Conservation (phyloP, 2,888 invertebrate genomes). For the Chrysolina oricalcia region DNA sequence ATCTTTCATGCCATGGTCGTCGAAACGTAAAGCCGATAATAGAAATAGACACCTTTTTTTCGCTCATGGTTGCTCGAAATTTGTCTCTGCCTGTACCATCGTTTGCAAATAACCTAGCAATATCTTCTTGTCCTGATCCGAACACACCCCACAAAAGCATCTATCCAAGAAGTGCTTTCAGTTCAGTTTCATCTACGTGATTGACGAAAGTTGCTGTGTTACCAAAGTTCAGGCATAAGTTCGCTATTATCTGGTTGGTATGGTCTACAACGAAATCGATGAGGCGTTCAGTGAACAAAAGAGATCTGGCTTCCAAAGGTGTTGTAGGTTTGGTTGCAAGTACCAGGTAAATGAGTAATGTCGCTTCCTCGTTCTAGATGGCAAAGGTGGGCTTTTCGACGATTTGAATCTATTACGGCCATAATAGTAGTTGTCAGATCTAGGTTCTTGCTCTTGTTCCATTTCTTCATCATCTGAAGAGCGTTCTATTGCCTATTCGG, state of each 20-base stretch:
- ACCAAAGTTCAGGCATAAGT: slow-evolving; percentile 9
- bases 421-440: slow-evolving; percentile 35
- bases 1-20: slow-evolving; percentile 35
- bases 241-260: slow-evolving; percentile 34
- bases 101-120: slow-evolving; percentile 27
- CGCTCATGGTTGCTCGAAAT: slow-evolving; percentile 37
- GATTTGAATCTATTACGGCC: slow-evolving; percentile 39
- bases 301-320: slow-evolving; percentile 40
- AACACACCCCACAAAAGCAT: slow-evolving; percentile 28
- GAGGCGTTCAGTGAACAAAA: slow-evolving; percentile 37
- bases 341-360: not conserved
- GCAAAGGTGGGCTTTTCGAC: slow-evolving; percentile 36
- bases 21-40: slow-evolving; percentile 40
- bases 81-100: slow-evolving; percentile 42
- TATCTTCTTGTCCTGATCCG: slow-evolving; percentile 42
- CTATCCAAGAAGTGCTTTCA: not conserved
- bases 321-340: slow-evolving; percentile 34
- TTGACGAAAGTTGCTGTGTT: slow-evolving; percentile 10
- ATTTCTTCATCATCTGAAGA: slow-evolving; percentile 22
- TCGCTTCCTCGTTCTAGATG: slow-evolving; percentile 18
- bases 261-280: slow-evolving; percentile 30
- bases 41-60: slow-evolving; percentile 37
- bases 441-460: slow-evolving; percentile 21
- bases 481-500: slow-evolving; percentile 17
- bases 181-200: not conserved